Conservation (phyloP, 2,797 vertebrate genomes). For the Leptoclinus maculatus region DNA sequence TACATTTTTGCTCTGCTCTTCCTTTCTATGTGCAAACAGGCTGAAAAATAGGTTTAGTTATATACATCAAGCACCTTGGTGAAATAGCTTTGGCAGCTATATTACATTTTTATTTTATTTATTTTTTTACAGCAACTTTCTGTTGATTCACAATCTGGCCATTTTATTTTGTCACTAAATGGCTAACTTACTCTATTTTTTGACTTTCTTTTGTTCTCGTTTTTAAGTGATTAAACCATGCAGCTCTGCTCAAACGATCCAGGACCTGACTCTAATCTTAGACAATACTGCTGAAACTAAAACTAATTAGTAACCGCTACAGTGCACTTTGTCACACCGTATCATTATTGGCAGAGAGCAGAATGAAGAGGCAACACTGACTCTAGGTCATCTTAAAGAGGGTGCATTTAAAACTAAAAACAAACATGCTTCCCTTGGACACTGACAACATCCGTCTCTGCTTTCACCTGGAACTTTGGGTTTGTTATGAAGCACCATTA, state of each 20-base stretch:
- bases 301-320: slow-evolving; percentile 19
- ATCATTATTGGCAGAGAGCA: slow-evolving; percentile 10
- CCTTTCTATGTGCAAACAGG: slow-evolving; percentile 71
- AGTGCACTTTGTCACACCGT: slow-evolving; percentile 5
- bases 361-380: slow-evolving; percentile 17
- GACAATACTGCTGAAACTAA: slow-evolving; percentile 37
- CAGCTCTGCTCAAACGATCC: slow-evolving; percentile 27
- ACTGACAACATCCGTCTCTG: background rate
- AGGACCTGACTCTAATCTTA: slow-evolving; percentile 21
- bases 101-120: slow-evolving; percentile 6
- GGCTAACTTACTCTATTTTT: slow-evolving; percentile 35
- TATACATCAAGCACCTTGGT: slow-evolving; percentile 78
- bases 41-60: slow-evolving; percentile 73
- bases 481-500: slow-evolving; percentile 35
- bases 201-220: background rate
- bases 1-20: slow-evolving; percentile 66
- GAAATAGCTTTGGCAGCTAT: slow-evolving; percentile 61
- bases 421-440: background rate
- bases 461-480: background rate
- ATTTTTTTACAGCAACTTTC: slow-evolving; percentile 40
- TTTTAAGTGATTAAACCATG: slow-evolving; percentile 35
- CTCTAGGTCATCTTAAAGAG: slow-evolving; percentile 32
- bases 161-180: slow-evolving; percentile 73
- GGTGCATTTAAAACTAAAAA: slow-evolving; percentile 21
- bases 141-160: slow-evolving; percentile 45